These are phyloP conservation scores for Elephantulus edwardii DNA, from an alignment of 2,113 vertebrate genomes.

Conservation along the genomic window DNA sequence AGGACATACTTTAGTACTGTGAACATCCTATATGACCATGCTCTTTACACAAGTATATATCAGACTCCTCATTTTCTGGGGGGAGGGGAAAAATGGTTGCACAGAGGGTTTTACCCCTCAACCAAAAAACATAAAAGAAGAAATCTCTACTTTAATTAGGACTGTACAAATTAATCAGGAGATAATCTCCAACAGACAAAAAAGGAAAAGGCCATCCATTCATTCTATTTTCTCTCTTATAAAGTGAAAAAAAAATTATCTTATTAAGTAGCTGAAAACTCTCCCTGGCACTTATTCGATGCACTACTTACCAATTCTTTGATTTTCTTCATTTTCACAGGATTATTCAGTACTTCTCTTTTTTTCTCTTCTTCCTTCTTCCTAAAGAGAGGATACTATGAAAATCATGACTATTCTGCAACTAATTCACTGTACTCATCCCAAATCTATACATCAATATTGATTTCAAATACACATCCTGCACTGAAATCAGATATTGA, in stretches of 20 bases:
- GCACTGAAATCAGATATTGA: neutral
- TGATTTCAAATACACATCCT: neutral
- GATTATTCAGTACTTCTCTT: slow-evolving; percentile 95
- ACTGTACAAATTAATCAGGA: neutral
- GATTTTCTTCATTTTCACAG: slow-evolving; percentile 99
- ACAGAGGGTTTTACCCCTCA: neutral
- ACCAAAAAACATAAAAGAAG: slow-evolving; percentile 1
- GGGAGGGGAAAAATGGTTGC: neutral
- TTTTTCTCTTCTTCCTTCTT: slow-evolving; percentile 97
- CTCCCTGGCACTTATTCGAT: neutral
- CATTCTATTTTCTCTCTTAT: neutral
- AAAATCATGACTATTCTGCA: neutral
- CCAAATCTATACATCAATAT: neutral
- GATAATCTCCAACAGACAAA: slow-evolving; percentile 1
- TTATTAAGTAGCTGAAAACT: neutral
- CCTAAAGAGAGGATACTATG: slow-evolving; percentile 79
- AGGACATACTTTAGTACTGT: neutral
- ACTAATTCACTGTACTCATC: slow-evolving; percentile 6
- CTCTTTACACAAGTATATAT: neutral
- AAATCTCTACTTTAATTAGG: slow-evolving; percentile 22
- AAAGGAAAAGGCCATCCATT: neutral
- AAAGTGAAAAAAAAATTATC: neutral
- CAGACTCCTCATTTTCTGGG: neutral
- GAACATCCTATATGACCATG: neutral
- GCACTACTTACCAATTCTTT: slow-evolving; percentile 90